Evolutionary conservation across 2,888 invertebrate species (phyloP).

Genomic region (Oscheius sp.): DNA sequence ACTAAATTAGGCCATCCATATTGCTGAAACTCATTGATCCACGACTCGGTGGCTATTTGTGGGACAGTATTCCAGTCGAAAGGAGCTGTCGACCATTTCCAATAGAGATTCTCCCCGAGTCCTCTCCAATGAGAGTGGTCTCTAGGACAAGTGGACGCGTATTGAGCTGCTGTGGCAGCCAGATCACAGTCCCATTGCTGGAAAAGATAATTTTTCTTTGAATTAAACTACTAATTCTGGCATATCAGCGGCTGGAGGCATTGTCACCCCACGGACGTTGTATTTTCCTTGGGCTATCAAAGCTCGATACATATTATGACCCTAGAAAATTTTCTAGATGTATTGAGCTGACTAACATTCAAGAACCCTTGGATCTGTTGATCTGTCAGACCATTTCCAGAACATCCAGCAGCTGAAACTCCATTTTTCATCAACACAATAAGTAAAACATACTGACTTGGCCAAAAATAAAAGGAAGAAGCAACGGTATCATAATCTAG

Average conservation of each 20-base stretch:
- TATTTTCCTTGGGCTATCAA: not conserved
- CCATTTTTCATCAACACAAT: not conserved
- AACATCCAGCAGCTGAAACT: not conserved
- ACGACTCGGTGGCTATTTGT: not conserved
- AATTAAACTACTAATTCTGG: not conserved
- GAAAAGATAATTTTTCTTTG: not conserved
- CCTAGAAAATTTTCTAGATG: not conserved
- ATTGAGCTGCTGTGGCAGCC: not conserved
- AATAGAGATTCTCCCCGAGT: not conserved
- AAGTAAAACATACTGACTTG: not conserved
- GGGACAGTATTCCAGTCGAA: not conserved
- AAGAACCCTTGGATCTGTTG: not conserved
- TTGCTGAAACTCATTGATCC: constrained; percentile 5
- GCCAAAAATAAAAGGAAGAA: too few relatives aligned
- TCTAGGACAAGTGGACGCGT: not conserved
- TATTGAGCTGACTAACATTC: not conserved
- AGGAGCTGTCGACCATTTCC: constrained; percentile 1
- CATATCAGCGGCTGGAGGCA: constrained; percentile 4
- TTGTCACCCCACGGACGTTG: not conserved
- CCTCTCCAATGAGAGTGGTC: constrained; percentile 7
- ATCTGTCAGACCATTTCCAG: not conserved
- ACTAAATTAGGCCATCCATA: constrained; percentile 2
- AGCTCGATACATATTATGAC: not conserved
- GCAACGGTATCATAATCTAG: too few relatives aligned
- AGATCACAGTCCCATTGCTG: not conserved